Evolutionary conservation across 2,113 vertebrate species (phyloP).

Genomic region (Setophaga coronata): DNA sequence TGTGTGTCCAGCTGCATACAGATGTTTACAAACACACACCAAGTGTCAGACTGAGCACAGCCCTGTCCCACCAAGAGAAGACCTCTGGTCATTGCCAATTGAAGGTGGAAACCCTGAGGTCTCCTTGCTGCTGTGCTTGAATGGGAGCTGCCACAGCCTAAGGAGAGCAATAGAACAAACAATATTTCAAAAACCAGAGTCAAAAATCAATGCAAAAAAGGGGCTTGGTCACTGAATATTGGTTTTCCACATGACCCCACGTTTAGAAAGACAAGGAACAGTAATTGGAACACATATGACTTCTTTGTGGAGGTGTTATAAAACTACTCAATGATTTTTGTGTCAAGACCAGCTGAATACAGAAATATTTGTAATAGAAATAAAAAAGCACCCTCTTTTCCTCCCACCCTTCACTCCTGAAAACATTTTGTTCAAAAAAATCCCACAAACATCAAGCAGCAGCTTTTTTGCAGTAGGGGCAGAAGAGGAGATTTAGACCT

Average conservation of each 20-base stretch:
- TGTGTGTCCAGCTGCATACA: accelerated
- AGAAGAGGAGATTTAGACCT: not conserved
- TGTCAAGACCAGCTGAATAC: not conserved
- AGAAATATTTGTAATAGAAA: not conserved
- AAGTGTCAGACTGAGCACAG: not conserved
- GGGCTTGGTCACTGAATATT: not conserved
- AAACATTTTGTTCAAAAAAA: not conserved
- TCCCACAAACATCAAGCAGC: not conserved
- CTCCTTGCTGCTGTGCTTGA: not conserved
- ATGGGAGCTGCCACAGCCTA: not conserved
- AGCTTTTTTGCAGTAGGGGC: accelerated
- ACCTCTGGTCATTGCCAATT: not conserved
- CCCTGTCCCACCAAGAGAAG: no score
- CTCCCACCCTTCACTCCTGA: not conserved
- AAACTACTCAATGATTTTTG: not conserved
- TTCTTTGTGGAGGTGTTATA: not conserved
- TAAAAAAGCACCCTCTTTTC: not conserved
- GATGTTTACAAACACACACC: not conserved
- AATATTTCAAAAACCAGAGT: not conserved
- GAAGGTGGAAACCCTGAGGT: not conserved
- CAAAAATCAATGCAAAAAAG: not conserved
- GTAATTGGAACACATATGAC: not conserved
- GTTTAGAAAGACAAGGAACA: not conserved
- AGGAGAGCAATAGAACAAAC: accelerated
- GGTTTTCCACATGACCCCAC: accelerated